These are phyloP conservation scores for Mantis religiosa DNA, from an alignment of 2,888 invertebrate genomes.

Conservation along the genomic window DNA sequence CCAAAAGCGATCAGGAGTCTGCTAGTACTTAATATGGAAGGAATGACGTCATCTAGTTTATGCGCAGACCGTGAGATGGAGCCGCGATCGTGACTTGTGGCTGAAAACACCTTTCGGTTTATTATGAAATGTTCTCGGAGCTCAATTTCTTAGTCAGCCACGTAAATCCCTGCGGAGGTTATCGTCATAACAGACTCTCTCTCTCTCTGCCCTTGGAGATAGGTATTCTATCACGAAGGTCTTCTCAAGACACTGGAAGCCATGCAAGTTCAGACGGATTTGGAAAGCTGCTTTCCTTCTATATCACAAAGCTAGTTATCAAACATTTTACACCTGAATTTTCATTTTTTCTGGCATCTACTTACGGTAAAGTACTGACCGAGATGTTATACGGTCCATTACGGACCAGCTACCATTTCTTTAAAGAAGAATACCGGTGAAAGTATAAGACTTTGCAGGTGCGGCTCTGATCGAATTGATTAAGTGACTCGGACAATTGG, in stretches of 20 bases:
- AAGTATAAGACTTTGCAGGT: too few species aligned
- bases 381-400: too few species aligned
- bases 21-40: not conserved
- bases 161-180: not conserved
- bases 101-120: not conserved
- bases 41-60: not conserved
- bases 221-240: not conserved
- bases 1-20: not conserved
- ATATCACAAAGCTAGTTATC: too few species aligned
- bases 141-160: not conserved
- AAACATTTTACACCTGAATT: too few species aligned
- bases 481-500: too few species aligned
- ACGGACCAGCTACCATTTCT: too few species aligned
- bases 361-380: too few species aligned
- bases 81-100: slow-evolving; percentile 8
- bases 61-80: slow-evolving; percentile 5
- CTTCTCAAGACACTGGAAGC: too few species aligned
- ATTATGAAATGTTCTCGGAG: not conserved
- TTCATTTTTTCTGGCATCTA: too few species aligned
- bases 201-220: not conserved
- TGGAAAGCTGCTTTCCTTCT: too few species aligned
- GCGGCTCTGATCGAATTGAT: too few species aligned
- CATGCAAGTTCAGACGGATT: not conserved
- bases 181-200: not conserved
- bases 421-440: too few species aligned